Evolutionary conservation across 2,797 vertebrate species (phyloP).

Genomic region (Chaetophractus vellerosus): DNA sequence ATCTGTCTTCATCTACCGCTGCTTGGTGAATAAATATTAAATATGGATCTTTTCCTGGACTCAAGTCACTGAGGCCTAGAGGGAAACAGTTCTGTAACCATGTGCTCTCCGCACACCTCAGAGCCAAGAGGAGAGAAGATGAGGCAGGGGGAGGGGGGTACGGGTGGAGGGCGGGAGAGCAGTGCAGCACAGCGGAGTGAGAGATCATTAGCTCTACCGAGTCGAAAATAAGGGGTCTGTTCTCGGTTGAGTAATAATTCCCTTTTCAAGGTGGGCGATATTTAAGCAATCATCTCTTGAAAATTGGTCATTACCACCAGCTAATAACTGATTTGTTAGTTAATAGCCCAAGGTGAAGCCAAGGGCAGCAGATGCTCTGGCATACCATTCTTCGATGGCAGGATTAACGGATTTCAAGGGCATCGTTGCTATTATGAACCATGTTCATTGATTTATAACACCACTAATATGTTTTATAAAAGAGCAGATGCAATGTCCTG

Average conservation of each 20-base stretch:
- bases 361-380: conserved; percentile 88
- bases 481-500: conserved; percentile 86
- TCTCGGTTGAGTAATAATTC: conserved; percentile 92
- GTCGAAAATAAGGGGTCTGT: conserved; percentile 90
- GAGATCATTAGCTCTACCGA: conserved; percentile 90
- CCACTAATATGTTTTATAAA: conserved; percentile 90
- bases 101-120: conserved; percentile 66
- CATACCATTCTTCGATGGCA: conserved; percentile 86
- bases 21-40: conserved; percentile 91
- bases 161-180: neutral
- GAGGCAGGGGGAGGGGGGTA: conserved; percentile 58
- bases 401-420: conserved; percentile 90
- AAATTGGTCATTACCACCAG: conserved; percentile 92
- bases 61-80: conserved; percentile 86
- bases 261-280: conserved; percentile 91
- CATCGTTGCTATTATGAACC: conserved; percentile 90
- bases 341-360: conserved; percentile 92
- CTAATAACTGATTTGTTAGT: conserved; percentile 92
- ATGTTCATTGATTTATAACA: conserved; percentile 92
- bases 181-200: conserved; percentile 70
- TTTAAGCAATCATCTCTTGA: conserved; percentile 92
- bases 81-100: conserved; percentile 76
- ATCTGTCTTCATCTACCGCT: conserved; percentile 90
- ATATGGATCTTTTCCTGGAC: conserved; percentile 89
- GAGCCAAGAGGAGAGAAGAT: conserved; percentile 51